These are phyloP conservation scores for Lophotis ruficrista DNA, from an alignment of 2,113 vertebrate species.

Conservation along the genomic window DNA sequence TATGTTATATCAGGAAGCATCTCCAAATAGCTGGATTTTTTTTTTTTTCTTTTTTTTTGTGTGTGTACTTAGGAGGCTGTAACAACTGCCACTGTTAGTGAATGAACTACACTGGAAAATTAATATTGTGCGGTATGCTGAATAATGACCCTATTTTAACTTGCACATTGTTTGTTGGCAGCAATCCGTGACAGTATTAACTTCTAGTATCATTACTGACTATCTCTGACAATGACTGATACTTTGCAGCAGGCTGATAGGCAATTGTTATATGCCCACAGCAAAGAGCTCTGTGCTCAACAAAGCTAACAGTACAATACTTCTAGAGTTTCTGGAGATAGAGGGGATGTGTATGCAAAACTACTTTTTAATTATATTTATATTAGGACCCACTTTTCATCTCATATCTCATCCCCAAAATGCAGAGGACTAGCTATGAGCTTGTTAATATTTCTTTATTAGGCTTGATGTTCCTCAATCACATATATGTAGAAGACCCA, in stretches of 20 bases:
- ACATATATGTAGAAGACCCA: neutral
- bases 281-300: neutral
- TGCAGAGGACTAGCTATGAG: fast-evolving
- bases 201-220: neutral
- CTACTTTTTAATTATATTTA: neutral
- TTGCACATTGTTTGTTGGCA: constrained; percentile 7
- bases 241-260: neutral
- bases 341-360: neutral
- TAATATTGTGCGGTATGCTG: neutral
- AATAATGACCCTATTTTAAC: neutral
- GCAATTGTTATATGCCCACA: neutral
- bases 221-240: neutral
- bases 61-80: neutral
- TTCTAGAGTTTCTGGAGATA: neutral
- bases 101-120: neutral
- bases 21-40: neutral
- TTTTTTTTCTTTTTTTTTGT: neutral
- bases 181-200: neutral
- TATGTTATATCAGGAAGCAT: neutral
- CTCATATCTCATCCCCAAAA: neutral
- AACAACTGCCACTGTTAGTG: neutral
- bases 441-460: neutral
- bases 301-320: neutral
- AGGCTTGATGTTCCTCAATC: neutral
- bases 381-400: neutral